Conservation (phyloP, 92 coral and sea anemone genomes). For the Zoanthus gigantus region DNA sequence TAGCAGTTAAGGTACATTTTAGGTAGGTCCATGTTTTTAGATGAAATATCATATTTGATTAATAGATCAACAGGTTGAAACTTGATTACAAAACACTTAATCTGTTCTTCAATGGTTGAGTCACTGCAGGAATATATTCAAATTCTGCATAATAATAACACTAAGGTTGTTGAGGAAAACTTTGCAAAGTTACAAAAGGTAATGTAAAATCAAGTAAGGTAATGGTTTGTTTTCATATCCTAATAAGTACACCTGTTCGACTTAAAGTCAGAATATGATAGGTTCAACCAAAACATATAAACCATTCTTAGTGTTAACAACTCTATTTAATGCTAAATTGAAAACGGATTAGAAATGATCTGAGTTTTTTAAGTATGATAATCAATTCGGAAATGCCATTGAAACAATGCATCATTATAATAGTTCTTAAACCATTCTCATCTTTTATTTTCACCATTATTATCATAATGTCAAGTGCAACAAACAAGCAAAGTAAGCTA, state of each 20-base stretch:
- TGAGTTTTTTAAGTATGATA: background rate
- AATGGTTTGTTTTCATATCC: background rate
- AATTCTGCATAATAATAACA: no score
- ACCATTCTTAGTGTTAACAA: conserved; percentile 2
- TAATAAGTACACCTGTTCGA: background rate
- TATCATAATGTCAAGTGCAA: background rate
- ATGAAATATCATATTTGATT: no score
- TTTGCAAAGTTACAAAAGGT: no score
- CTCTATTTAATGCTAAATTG: background rate
- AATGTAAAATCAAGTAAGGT: no score
- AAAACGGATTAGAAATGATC: conserved; percentile 7
- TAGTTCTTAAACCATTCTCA: background rate
- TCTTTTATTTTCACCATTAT: background rate
- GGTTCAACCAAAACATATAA: background rate
- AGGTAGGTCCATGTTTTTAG: no score
- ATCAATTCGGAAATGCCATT: conserved; percentile 2
- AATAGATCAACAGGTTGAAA: no score
- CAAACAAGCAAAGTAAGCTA: conserved; percentile 6
- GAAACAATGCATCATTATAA: background rate
- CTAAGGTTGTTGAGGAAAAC: no score
- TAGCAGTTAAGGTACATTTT: no score
- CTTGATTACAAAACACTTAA: no score
- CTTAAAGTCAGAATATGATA: background rate
- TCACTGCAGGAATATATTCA: no score
- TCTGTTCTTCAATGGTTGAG: no score